These are phyloP conservation scores for Psittacus erithacus DNA, from an alignment of 2,113 vertebrate species.

Conservation along the genomic window DNA sequence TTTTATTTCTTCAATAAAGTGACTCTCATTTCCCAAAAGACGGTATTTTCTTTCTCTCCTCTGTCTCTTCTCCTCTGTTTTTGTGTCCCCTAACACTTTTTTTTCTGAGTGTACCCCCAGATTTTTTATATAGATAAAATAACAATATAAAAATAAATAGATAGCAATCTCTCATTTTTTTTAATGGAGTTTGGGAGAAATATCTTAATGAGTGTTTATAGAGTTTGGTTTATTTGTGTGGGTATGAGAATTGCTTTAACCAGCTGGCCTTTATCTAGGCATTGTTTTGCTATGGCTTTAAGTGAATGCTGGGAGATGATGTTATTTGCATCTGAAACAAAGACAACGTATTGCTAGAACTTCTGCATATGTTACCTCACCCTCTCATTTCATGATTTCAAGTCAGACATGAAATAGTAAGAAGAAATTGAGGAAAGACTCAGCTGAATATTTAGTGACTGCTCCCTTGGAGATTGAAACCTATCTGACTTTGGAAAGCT, in stretches of 20 bases:
- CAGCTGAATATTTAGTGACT: background rate
- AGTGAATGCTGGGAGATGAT: background rate
- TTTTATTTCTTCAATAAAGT: slow-evolving; percentile 45
- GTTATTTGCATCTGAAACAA: background rate
- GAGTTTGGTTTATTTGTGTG: background rate
- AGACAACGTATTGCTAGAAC: background rate
- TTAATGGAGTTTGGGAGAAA: background rate
- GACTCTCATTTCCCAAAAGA: background rate
- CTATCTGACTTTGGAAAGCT: background rate
- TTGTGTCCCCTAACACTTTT: background rate
- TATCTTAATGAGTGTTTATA: background rate
- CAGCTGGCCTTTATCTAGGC: background rate
- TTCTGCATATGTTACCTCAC: background rate
- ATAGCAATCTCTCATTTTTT: background rate
- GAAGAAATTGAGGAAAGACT: background rate
- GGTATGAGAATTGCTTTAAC: slow-evolving; percentile 19
- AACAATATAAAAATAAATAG: background rate
- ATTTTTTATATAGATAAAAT: background rate
- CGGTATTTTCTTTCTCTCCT: background rate
- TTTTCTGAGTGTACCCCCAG: background rate
- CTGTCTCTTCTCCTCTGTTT: background rate
- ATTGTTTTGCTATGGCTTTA: background rate
- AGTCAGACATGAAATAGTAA: background rate
- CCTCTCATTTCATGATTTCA: background rate
- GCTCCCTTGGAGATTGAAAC: background rate